phyloP scores from a whole-genome alignment of 2,797 vertebrate genomes.

The Arctocebus calabarensis region DNA sequence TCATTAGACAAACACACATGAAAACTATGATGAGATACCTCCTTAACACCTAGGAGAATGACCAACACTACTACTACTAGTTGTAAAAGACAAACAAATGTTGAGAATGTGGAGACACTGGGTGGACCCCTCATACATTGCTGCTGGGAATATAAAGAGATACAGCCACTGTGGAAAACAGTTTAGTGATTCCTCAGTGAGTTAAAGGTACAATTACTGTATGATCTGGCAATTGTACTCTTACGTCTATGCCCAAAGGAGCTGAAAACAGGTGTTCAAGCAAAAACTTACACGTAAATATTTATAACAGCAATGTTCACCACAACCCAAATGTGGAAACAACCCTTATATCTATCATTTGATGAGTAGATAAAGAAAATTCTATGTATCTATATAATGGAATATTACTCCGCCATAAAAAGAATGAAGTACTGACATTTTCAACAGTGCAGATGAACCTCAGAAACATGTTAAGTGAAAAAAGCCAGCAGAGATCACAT shows the following conservation, averaged over 20 bases:
- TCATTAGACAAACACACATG: background rate
- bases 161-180: background rate
- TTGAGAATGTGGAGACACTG: background rate
- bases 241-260: background rate
- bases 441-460: background rate
- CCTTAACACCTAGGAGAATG: background rate
- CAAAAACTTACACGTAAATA: background rate
- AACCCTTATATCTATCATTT: background rate
- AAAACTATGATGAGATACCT: background rate
- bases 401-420: background rate
- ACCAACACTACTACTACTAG: too few relatives aligned
- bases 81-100: background rate
- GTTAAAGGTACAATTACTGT: constrained; percentile 1
- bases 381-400: background rate
- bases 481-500: background rate
- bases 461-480: background rate
- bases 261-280: constrained; percentile 5
- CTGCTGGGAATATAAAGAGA: background rate
- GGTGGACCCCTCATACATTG: background rate
- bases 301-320: background rate
- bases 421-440: background rate
- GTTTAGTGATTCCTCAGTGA: background rate
- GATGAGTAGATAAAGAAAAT: background rate
- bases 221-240: background rate
- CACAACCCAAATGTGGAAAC: background rate